Conservation (phyloP, 2,113 vertebrate genomes). For the Campylomormyrus numenius region DNA sequence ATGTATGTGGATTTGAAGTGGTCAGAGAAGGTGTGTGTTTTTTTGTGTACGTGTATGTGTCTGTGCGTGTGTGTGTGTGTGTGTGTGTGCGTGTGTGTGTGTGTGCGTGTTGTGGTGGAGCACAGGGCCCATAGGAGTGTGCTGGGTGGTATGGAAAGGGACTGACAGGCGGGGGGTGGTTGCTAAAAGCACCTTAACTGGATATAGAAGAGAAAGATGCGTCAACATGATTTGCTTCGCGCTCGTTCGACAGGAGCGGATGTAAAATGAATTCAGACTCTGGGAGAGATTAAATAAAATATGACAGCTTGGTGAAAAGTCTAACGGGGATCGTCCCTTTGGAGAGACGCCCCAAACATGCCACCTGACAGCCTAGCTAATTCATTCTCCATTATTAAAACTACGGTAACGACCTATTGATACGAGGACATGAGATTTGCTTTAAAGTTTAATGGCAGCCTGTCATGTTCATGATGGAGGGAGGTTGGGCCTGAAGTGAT, state of each 20-base stretch:
- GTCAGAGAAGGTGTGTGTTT: neutral
- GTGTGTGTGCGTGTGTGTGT: too few species aligned
- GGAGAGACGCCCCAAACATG: neutral
- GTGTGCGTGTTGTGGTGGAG: neutral
- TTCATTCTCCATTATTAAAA: slow-evolving; percentile 10
- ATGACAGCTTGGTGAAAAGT: neutral
- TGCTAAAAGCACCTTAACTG: neutral
- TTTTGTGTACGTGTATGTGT: neutral
- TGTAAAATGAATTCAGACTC: neutral
- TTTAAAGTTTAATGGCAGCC: neutral
- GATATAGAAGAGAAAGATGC: neutral
- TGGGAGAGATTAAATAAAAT: slow-evolving; percentile 1
- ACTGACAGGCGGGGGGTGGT: neutral
- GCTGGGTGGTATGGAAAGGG: neutral
- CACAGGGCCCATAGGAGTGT: neutral
- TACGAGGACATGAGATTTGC: neutral
- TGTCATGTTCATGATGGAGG: neutral
- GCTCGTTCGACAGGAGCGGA: neutral
- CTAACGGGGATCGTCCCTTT: neutral
- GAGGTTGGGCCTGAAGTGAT: neutral
- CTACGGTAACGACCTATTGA: neutral
- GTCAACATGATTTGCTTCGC: neutral
- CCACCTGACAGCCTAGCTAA: neutral
- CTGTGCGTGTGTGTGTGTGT: neutral
- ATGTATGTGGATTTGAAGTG: neutral